Evolutionary conservation across 2,888 invertebrate genomes (phyloP).

Genomic region (Erebia epiphron): DNA sequence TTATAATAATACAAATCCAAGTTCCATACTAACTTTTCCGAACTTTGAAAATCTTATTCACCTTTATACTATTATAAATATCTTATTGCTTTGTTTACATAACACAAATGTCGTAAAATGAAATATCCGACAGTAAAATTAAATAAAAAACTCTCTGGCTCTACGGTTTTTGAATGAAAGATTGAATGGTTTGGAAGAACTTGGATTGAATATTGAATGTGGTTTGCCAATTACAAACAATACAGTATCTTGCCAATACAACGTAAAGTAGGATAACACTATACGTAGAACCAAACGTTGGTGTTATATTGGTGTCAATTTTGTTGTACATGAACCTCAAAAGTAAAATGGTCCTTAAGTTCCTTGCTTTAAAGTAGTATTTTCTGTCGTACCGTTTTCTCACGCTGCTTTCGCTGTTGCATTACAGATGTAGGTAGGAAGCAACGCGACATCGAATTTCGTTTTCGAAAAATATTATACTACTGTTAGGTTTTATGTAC

Average conservation of each 20-base stretch:
- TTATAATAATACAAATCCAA: too few species aligned
- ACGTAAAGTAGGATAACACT: constrained; percentile 26
- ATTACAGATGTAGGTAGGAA: too few species aligned
- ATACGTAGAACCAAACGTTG: constrained; percentile 18
- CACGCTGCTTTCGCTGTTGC: too few species aligned
- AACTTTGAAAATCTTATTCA: background rate
- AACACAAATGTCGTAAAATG: background rate
- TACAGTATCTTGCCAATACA: constrained; percentile 62
- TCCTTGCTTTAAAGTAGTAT: too few species aligned
- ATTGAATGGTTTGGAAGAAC: background rate
- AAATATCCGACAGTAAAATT: background rate
- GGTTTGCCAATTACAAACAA: constrained; percentile 55
- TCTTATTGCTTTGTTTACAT: too few species aligned
- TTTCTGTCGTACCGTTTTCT: too few species aligned
- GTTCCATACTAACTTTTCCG: background rate
- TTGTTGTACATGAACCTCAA: background rate
- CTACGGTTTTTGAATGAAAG: background rate
- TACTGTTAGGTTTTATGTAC: constrained; percentile 6
- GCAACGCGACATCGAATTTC: background rate
- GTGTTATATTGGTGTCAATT: constrained; percentile 1
- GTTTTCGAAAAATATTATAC: background rate
- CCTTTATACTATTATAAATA: too few species aligned
- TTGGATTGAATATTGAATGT: constrained; percentile 31
- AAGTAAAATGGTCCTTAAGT: too few species aligned
- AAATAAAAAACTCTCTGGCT: background rate